Conservation (phyloP, 2,113 vertebrate species). For the Orthonyx spaldingii region DNA sequence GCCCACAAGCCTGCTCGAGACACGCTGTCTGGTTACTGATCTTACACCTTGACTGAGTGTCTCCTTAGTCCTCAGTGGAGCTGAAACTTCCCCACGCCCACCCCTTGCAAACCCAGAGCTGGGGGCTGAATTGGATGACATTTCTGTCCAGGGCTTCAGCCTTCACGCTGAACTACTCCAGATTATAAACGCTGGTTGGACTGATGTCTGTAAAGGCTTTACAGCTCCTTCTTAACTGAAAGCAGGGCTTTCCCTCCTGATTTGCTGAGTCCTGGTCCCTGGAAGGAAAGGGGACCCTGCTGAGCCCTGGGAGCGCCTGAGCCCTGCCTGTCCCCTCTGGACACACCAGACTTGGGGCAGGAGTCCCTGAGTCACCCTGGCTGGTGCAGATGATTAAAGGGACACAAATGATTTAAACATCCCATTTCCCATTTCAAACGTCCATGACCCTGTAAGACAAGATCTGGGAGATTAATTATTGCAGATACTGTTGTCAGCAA, state of each 20-base stretch:
- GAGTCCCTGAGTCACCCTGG: background rate
- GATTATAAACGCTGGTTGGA: background rate
- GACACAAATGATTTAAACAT: background rate
- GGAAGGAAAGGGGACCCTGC: background rate
- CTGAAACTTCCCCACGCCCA: background rate
- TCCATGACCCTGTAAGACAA: conserved; percentile 24
- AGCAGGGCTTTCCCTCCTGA: background rate
- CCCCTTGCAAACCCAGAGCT: background rate
- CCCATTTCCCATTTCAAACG: background rate
- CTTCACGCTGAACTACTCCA: background rate
- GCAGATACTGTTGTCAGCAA: conserved; percentile 41
- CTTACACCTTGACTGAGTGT: background rate
- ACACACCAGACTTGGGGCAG: background rate
- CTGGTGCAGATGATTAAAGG: background rate
- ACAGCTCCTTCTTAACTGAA: background rate
- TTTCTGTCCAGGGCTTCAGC: background rate
- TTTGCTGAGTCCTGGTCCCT: background rate
- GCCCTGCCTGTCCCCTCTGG: background rate
- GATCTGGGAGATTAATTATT: conserved; percentile 59
- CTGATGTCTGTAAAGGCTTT: background rate
- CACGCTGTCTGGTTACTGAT: background rate
- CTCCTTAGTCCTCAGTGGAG: background rate
- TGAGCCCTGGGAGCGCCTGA: rapidly evolving
- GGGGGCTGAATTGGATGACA: background rate
- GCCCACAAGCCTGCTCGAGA: background rate